These are phyloP conservation scores for Ormia ochracea DNA, from an alignment of 2,888 invertebrate species.

Conservation along the genomic window DNA sequence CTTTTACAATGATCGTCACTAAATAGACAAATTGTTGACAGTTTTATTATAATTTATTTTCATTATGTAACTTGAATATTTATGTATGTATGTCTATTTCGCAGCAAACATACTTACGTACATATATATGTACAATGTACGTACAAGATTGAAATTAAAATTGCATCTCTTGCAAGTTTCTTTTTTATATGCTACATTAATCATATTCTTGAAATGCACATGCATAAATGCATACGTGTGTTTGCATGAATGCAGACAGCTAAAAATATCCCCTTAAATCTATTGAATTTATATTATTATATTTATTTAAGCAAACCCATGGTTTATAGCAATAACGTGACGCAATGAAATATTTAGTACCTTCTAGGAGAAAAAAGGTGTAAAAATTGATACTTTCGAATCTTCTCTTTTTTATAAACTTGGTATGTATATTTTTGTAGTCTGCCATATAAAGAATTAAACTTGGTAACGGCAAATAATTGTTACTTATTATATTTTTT, in stretches of 20 bases:
- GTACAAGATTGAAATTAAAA: slow-evolving; percentile 26
- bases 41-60: slow-evolving; percentile 55
- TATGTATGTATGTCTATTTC: slow-evolving; percentile 25
- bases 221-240: not conserved
- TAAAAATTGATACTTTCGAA: too few species aligned
- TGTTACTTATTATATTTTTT: too few species aligned
- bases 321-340: slow-evolving; percentile 39
- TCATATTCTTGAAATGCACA: not conserved
- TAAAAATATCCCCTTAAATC: not conserved
- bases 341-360: too few species aligned
- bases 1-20: slow-evolving; percentile 22
- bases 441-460: too few species aligned
- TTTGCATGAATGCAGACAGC: not conserved
- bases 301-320: slow-evolving; percentile 25
- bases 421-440: too few species aligned
- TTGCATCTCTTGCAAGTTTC: slow-evolving; percentile 30
- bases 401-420: too few species aligned
- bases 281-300: not conserved
- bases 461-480: too few species aligned
- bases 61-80: slow-evolving; percentile 46
- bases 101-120: not conserved
- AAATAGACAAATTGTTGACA: slow-evolving; percentile 58
- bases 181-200: slow-evolving; percentile 4
- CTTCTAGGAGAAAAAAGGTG: too few species aligned
- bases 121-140: not conserved